Evolutionary conservation across 2,888 invertebrate species (phyloP).

Genomic region (Lithophane socia): DNA sequence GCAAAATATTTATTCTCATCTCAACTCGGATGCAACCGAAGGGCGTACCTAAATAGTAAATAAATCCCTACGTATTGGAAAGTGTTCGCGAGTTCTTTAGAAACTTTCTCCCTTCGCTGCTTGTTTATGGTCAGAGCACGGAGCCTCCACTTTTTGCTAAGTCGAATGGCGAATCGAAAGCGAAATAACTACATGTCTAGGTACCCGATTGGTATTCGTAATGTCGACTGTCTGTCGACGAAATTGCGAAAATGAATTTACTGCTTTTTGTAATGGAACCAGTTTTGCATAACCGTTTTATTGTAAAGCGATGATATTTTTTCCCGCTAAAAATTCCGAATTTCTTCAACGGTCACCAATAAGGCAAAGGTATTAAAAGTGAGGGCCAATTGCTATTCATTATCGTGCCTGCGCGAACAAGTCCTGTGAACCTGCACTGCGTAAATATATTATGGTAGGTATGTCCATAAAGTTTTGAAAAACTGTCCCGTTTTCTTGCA

Average conservation of each 20-base stretch:
- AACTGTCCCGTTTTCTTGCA: not conserved
- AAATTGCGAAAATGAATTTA: conserved; percentile 55
- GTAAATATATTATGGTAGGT: too few relatives aligned
- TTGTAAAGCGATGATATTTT: conserved; percentile 3
- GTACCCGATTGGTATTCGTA: conserved; percentile 55
- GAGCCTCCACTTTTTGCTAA: conserved; percentile 69
- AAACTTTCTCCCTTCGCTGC: conserved; percentile 71
- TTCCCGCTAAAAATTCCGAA: conserved; percentile 6
- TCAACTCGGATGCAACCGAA: conserved; percentile 23
- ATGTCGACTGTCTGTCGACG: conserved; percentile 36
- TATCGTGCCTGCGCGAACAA: not conserved
- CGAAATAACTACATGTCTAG: conserved; percentile 67
- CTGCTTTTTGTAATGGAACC: conserved; percentile 39
- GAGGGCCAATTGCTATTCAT: conserved; percentile 1
- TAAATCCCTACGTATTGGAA: conserved; percentile 54
- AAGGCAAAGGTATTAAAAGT: conserved; percentile 26
- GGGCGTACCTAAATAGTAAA: conserved; percentile 29
- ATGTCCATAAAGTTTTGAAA: not conserved
- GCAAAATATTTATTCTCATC: not conserved
- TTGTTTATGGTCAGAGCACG: conserved; percentile 70
- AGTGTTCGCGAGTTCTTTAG: conserved; percentile 60
- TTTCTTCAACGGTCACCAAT: not conserved
- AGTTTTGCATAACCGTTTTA: conserved; percentile 30
- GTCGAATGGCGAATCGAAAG: conserved; percentile 68
- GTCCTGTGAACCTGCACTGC: too few relatives aligned